Percentiles rank a stretch among this genome's conserved stretches.
Conservation (phyloP, 2,888 invertebrate genomes). For the Hedya salicella region DNA sequence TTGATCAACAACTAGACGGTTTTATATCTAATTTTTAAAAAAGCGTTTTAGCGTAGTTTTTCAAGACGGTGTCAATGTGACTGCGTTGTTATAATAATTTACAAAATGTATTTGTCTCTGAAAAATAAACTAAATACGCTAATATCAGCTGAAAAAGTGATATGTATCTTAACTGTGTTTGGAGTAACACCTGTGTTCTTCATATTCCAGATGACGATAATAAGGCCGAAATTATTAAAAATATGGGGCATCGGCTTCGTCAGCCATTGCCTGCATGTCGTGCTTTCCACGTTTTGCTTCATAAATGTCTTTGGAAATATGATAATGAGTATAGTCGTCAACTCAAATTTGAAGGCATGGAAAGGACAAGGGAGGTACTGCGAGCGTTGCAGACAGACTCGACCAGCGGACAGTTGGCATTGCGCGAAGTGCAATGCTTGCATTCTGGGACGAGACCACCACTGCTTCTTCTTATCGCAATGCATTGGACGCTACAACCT, state of each 20-base stretch:
- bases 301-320: conserved; percentile 18
- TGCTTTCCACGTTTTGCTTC: conserved; percentile 6
- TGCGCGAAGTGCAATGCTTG: conserved; percentile 92
- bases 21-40: too few species aligned
- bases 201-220: conserved; percentile 9
- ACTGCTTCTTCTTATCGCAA: conserved; percentile 92
- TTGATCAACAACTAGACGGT: too few species aligned
- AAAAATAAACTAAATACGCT: background rate
- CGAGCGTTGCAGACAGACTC: conserved; percentile 87
- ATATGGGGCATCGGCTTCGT: conserved; percentile 1
- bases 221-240: conserved; percentile 8
- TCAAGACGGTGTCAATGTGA: conserved; percentile 1
- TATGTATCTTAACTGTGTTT: conserved; percentile 8
- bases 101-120: background rate
- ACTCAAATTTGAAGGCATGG: background rate
- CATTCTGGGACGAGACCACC: conserved; percentile 92
- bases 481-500: conserved; percentile 94
- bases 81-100: background rate
- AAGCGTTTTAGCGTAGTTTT: too few species aligned
- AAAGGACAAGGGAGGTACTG: conserved; percentile 84
- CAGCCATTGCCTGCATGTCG: background rate
- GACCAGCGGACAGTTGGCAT: conserved; percentile 93
- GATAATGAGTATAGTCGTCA: conserved; percentile 2
- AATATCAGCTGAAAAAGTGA: background rate
- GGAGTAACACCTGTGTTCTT: conserved; percentile 3